phyloP scores from a whole-genome alignment of 2,797 vertebrate species.

The Tangara arthus region DNA sequence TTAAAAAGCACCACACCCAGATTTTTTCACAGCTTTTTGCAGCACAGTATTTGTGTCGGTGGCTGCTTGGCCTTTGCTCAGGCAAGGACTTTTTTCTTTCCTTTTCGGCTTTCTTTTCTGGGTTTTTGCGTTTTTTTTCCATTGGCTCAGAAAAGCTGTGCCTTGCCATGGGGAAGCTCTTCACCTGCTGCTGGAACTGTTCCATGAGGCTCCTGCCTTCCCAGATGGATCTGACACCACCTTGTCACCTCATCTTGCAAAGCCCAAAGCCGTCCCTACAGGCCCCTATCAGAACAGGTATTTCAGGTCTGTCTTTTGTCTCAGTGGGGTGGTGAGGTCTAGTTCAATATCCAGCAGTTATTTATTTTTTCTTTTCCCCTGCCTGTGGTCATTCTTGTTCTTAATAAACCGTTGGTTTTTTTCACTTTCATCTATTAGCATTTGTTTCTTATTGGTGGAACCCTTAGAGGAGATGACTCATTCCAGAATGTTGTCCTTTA shows the following conservation, averaged over 20 bases:
- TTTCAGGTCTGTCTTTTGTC: background rate
- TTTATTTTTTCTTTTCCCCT: background rate
- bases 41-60: background rate
- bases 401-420: background rate
- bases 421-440: background rate
- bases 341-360: background rate
- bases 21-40: accelerated
- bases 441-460: background rate
- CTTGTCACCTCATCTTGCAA: background rate
- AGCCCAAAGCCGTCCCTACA: background rate
- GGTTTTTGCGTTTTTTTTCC: accelerated
- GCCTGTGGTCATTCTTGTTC: background rate
- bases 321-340: background rate
- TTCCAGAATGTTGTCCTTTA: background rate
- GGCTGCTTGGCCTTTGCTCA: background rate
- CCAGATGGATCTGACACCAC: background rate
- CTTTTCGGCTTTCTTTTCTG: background rate
- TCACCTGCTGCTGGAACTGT: background rate
- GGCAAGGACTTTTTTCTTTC: background rate
- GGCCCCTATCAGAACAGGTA: background rate
- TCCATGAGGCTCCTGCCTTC: background rate
- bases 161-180: background rate
- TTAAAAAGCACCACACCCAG: background rate
- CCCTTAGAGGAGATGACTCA: background rate
- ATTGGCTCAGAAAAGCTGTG: background rate